Conservation (phyloP, 2,113 vertebrate genomes). For the Indicator indicator region DNA sequence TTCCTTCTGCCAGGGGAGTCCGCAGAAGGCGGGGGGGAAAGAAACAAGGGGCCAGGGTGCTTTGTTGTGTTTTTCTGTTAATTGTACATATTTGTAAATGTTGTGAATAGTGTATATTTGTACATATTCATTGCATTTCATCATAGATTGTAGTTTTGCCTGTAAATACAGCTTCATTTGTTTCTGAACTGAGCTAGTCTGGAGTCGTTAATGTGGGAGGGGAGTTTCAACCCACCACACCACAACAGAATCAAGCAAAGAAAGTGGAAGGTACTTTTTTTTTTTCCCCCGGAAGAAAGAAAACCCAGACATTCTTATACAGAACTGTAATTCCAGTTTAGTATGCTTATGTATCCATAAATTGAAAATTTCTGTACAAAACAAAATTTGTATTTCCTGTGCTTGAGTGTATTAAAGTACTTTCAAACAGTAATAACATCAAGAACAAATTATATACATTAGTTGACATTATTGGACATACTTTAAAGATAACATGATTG, state of each 20-base stretch:
- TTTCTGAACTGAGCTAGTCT: too few relatives aligned
- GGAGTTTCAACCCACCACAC: too few relatives aligned
- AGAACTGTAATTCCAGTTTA: neutral
- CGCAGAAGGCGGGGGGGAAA: too few relatives aligned
- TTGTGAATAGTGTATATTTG: too few relatives aligned
- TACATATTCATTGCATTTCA: too few relatives aligned
- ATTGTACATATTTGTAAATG: too few relatives aligned
- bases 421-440: slow-evolving; percentile 12
- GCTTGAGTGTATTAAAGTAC: neutral
- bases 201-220: too few relatives aligned
- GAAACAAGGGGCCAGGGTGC: too few relatives aligned
- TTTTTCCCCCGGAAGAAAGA: neutral
- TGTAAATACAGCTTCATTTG: too few relatives aligned
- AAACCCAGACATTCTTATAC: neutral
- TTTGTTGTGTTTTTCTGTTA: too few relatives aligned
- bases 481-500: slow-evolving; percentile 15
- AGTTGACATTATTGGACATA: slow-evolving; percentile 11
- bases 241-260: neutral
- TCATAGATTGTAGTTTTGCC: too few relatives aligned
- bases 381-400: neutral
- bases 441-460: slow-evolving; percentile 35
- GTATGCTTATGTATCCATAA: neutral
- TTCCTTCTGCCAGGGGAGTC: too few relatives aligned
- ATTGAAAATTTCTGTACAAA: neutral
- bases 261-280: neutral